Evolutionary conservation across 2,888 invertebrate species (phyloP), one percentile per base, ranked within the genome.

Genomic region (Graphium colonna): DNA sequence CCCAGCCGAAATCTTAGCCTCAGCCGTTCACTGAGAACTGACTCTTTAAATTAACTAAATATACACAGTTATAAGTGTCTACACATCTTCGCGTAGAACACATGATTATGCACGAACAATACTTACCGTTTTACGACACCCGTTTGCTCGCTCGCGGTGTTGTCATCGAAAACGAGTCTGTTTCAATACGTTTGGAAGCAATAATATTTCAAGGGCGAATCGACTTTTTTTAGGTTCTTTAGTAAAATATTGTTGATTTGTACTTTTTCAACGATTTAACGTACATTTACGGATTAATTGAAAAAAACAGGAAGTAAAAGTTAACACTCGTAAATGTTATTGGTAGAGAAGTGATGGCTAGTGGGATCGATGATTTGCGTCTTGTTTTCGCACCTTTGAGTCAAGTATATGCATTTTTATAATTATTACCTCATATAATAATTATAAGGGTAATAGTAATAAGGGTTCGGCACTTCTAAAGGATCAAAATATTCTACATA

Each of bases 1-100:
- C 82, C 68, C 82, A 81, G 65, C 75, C 75, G 69, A 73, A 70
- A 70, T 73, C 63, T 68, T 72, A 71, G 72, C 71, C 70, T 61
- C 64, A 65, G 62, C 67, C 73, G 68, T 67, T 71, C 71, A 65
- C 65, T 67, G 69, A 68, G 63, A 69, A 61, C 67, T 68, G 72
- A 71, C 70, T 62, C 61, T 62, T 68, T 64, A 60, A 70, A 71
- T 73, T 72, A 73, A 59, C 63, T 61, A 56, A 60, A 56, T 26
- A 26, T 26, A 5, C 7, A 26, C 7, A 26, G 4, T 31, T 31
- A 31, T 31, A 31, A 3, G 1, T 59, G 57, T 63, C 60, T 65
- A 61, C 51, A 53, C 63, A 60, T 63, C 60, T 58, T 60, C 55
- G 51, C 31, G 17, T 55, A 49, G 39, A 51, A 47, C 52, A 43